Evolutionary conservation across 2,113 vertebrate species (phyloP).

Genomic region (Hemicordylus capensis): DNA sequence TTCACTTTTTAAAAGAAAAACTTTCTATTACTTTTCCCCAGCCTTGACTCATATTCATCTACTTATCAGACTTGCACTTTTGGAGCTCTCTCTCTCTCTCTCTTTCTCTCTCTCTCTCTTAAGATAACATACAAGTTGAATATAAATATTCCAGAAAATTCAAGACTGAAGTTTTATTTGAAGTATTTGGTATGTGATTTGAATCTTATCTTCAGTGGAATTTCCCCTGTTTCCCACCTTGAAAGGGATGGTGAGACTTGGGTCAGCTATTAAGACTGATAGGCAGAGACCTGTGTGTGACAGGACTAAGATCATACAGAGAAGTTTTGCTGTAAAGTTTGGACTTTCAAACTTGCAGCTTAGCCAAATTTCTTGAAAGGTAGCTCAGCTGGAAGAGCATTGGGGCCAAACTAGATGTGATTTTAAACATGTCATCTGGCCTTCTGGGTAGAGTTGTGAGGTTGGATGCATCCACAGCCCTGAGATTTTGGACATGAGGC

Average conservation of each 20-base stretch:
- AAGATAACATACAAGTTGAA: neutral
- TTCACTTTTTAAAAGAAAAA: slow-evolving; percentile 43
- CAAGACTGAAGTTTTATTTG: slow-evolving; percentile 28
- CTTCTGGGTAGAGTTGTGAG: too few relatives aligned
- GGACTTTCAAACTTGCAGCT: slow-evolving; percentile 46
- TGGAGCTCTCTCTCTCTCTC: neutral
- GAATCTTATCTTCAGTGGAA: neutral
- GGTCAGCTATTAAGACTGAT: slow-evolving; percentile 4
- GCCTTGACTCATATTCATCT: slow-evolving; percentile 38
- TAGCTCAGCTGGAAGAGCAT: neutral
- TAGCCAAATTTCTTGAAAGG: slow-evolving; percentile 41
- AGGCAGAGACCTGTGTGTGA: slow-evolving; percentile 30
- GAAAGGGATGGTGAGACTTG: neutral
- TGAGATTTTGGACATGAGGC: too few relatives aligned
- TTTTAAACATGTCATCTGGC: too few relatives aligned
- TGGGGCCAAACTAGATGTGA: too few relatives aligned
- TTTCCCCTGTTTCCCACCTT: slow-evolving; percentile 18
- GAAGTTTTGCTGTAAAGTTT: slow-evolving; percentile 27
- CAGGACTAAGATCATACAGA: slow-evolving; percentile 31
- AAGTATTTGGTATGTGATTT: neutral
- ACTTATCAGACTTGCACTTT: slow-evolving; percentile 31
- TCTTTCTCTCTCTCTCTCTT: neutral
- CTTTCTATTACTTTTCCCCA: slow-evolving; percentile 35
- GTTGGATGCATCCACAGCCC: too few relatives aligned
- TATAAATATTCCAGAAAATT: slow-evolving; percentile 42